Conservation (phyloP, 2,797 vertebrate genomes). For the Liasis olivaceus region DNA sequence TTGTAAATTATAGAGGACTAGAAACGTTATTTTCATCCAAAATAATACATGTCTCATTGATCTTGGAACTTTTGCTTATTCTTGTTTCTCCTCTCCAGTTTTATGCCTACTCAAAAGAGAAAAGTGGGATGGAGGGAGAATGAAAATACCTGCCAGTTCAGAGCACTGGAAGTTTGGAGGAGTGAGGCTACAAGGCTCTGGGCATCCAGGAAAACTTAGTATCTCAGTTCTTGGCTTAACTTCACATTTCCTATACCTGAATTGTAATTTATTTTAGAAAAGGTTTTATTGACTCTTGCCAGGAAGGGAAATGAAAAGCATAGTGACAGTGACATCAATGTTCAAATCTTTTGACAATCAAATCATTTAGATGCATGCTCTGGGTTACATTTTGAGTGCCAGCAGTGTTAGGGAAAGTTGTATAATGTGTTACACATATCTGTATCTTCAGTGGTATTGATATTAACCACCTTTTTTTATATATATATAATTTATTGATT, state of each 20-base stretch:
- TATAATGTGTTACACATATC: neutral
- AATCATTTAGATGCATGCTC: neutral
- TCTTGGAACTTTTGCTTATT: neutral
- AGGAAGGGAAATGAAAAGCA: neutral
- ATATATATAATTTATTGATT: neutral
- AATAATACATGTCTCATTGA: neutral
- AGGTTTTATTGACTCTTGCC: neutral
- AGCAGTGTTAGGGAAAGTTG: neutral
- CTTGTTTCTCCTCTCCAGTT: neutral
- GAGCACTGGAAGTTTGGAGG: neutral
- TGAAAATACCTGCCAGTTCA: neutral
- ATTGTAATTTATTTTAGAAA: neutral
- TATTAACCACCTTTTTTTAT: neutral
- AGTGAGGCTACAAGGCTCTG: neutral
- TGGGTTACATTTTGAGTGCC: neutral
- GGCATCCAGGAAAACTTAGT: neutral
- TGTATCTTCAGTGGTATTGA: neutral
- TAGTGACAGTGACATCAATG: neutral
- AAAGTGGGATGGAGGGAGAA: neutral
- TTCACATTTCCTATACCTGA: neutral
- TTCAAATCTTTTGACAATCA: neutral
- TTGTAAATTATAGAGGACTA: neutral
- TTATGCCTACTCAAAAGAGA: neutral
- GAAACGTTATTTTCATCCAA: neutral
- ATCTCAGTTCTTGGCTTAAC: neutral